A percentile compares a stretch with the other conserved stretches of the same genome.
Evolutionary conservation across 92 coral and sea anemone species (phyloP).

Genomic region (Anthopleura xanthogrammica): DNA sequence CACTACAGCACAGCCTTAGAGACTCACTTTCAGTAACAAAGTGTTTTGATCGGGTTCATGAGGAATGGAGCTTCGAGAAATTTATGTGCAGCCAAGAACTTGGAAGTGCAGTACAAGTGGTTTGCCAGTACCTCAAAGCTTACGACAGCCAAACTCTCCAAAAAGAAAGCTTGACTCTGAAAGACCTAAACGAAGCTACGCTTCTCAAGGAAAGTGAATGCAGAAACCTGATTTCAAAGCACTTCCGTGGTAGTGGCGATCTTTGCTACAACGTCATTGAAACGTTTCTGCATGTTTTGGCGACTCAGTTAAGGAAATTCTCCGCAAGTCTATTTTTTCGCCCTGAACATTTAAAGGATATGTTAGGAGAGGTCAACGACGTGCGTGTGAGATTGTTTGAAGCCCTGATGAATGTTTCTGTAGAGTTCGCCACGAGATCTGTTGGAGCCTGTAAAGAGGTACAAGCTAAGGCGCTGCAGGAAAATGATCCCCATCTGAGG

Average conservation of each 20-base stretch:
- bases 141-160: slow-evolving; percentile 53
- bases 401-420: slow-evolving; percentile 66
- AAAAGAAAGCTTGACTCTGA: slow-evolving; percentile 40
- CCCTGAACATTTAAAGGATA: slow-evolving; percentile 50
- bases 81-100: slow-evolving; percentile 62
- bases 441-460: slow-evolving; percentile 51
- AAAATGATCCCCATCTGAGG: slow-evolving; percentile 14
- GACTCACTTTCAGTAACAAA: slow-evolving; percentile 59
- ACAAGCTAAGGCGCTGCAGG: slow-evolving; percentile 40
- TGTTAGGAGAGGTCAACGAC: slow-evolving; percentile 53
- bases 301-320: slow-evolving; percentile 69
- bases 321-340: slow-evolving; percentile 69
- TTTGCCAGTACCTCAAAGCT: slow-evolving; percentile 73
- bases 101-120: slow-evolving; percentile 66
- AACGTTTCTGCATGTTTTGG: slow-evolving; percentile 64
- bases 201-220: slow-evolving; percentile 51
- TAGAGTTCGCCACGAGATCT: slow-evolving; percentile 72
- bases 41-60: slow-evolving; percentile 52
- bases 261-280: slow-evolving; percentile 63
- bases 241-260: slow-evolving; percentile 51
- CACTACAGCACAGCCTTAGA: slow-evolving; percentile 63
- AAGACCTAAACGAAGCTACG: slow-evolving; percentile 30
- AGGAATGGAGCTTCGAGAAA: slow-evolving; percentile 48
- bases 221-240: slow-evolving; percentile 43
- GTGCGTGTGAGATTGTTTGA: slow-evolving; percentile 60